These are phyloP conservation scores for Anthophora plumipes DNA, from an alignment of 2,888 invertebrate genomes.

Conservation along the genomic window DNA sequence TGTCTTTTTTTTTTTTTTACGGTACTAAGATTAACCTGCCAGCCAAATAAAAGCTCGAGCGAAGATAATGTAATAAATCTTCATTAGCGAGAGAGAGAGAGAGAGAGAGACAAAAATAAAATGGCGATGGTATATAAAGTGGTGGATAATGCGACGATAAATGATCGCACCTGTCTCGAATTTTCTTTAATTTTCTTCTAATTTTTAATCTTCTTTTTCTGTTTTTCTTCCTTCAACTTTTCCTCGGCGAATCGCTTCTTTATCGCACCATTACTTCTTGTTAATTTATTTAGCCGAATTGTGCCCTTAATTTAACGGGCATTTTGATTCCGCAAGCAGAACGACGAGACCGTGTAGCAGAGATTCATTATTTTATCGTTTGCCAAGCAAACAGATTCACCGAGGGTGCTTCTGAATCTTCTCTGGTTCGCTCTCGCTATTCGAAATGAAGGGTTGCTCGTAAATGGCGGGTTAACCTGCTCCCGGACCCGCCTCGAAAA, in stretches of 20 bases:
- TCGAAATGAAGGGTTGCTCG: constrained; percentile 68
- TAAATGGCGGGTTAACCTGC: constrained; percentile 71
- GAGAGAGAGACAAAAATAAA: too few relatives aligned
- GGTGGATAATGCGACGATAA: constrained; percentile 63
- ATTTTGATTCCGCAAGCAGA: not conserved
- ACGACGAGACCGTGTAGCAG: not conserved
- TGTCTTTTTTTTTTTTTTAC: constrained; percentile 42
- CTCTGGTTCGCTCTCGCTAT: constrained; percentile 22
- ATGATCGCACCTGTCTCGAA: constrained; percentile 32
- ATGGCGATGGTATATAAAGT: constrained; percentile 48
- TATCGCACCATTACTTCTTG: not conserved
- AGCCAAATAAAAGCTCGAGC: constrained; percentile 61
- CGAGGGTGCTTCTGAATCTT: constrained; percentile 47
- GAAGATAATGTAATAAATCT: constrained; percentile 71
- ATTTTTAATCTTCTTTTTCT: not conserved
- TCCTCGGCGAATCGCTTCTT: not conserved
- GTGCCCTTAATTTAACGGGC: not conserved
- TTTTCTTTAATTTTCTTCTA: constrained; percentile 28
- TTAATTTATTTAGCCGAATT: constrained; percentile 7
- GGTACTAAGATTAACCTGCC: constrained; percentile 64
- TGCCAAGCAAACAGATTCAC: constrained; percentile 58
- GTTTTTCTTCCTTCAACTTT: too few relatives aligned
- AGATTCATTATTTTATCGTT: constrained; percentile 61
- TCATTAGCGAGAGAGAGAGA: constrained; percentile 67
- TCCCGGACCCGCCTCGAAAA: constrained; percentile 62